These are phyloP conservation scores for Crotophaga sulcirostris DNA, from an alignment of 2,113 vertebrate genomes.

Conservation along the genomic window DNA sequence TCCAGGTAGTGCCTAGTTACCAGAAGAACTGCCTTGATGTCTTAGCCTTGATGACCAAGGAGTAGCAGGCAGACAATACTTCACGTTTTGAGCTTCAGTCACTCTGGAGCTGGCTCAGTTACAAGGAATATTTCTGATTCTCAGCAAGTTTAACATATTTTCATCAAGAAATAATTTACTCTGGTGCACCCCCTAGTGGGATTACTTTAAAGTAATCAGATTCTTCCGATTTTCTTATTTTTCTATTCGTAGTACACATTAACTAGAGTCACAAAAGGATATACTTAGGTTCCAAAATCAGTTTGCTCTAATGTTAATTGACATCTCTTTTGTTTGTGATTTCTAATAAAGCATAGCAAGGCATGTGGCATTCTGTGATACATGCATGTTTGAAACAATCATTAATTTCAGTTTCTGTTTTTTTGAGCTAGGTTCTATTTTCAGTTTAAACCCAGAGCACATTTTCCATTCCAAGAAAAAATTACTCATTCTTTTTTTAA, in stretches of 20 bases:
- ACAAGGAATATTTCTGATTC: slow-evolving; percentile 55
- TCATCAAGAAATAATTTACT: slow-evolving; percentile 69
- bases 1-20: background rate
- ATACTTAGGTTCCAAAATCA: background rate
- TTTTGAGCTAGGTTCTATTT: background rate
- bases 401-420: background rate
- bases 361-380: background rate
- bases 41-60: slow-evolving; percentile 13
- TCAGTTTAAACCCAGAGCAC: background rate
- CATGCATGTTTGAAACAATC: background rate
- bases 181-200: slow-evolving; percentile 75
- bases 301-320: slow-evolving; percentile 30
- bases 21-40: slow-evolving; percentile 4
- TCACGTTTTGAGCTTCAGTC: slow-evolving; percentile 39
- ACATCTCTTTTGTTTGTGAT: background rate
- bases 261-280: slow-evolving; percentile 18
- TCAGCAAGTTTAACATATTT: slow-evolving; percentile 49
- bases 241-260: slow-evolving; percentile 1
- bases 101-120: slow-evolving; percentile 45
- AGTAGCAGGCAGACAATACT: slow-evolving; percentile 37
- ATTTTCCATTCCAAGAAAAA: slow-evolving; percentile 14
- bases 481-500: slow-evolving; percentile 36
- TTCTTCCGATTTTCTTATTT: background rate
- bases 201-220: slow-evolving; percentile 7
- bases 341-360: background rate